phyloP scores from a whole-genome alignment of 2,113 vertebrate genomes.

The Pantherophis guttatus region DNA sequence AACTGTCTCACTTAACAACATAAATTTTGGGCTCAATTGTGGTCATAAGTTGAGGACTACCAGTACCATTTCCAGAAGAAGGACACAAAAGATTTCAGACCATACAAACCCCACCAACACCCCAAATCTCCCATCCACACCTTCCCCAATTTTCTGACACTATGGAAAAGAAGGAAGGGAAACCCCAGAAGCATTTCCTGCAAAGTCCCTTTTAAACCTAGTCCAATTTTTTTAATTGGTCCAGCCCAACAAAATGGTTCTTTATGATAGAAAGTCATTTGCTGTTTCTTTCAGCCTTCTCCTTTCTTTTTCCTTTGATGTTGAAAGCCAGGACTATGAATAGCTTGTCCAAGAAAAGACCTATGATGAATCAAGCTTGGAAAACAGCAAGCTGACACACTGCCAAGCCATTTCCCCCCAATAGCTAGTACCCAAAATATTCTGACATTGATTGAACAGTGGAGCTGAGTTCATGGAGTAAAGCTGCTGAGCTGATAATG shows the following conservation, averaged over 20 bases:
- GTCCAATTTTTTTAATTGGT: neutral
- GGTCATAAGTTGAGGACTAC: neutral
- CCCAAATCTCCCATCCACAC: neutral
- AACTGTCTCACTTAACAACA: neutral
- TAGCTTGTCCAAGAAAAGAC: neutral
- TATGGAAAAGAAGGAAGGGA: neutral
- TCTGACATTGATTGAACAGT: conserved; percentile 30
- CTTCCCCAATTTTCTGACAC: neutral
- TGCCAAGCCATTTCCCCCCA: conserved; percentile 12
- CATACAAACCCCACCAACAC: neutral
- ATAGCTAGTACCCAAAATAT: conserved; percentile 17
- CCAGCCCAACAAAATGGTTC: neutral
- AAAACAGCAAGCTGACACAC: conserved; percentile 9
- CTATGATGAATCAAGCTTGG: conserved; percentile 23
- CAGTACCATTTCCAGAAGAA: neutral
- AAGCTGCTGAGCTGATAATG: conserved; percentile 10
- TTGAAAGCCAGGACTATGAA: conserved; percentile 3
- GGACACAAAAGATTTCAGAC: neutral
- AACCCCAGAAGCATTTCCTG: neutral
- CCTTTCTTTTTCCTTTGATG: neutral
- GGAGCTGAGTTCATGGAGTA: conserved; percentile 1
- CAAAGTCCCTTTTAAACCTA: neutral
- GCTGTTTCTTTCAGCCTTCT: neutral
- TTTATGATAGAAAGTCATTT: neutral
- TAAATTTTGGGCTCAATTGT: neutral